These are phyloP conservation scores for Proteles cristata DNA, from an alignment of 2,113 vertebrate genomes.

Conservation along the genomic window DNA sequence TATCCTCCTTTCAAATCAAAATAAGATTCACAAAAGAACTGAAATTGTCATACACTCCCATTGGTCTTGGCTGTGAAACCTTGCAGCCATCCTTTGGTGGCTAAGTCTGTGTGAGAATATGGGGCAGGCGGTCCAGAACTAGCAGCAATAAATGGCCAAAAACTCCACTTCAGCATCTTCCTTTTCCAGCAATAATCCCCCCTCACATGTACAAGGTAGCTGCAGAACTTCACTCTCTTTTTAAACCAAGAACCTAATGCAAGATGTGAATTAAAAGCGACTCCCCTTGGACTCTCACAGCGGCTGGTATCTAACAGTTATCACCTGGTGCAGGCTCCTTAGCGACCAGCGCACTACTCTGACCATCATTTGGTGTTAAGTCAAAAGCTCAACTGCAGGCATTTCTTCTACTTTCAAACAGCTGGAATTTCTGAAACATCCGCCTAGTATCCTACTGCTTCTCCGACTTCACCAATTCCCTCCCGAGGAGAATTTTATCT, in stretches of 20 bases:
- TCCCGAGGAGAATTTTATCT: constrained; percentile 70
- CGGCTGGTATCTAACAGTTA: neutral
- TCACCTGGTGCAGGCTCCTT: neutral
- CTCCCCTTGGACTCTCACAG: neutral
- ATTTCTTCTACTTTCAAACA: constrained; percentile 20
- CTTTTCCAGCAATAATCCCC: neutral
- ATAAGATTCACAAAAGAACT: neutral
- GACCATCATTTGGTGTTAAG: neutral
- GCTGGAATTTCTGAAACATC: neutral
- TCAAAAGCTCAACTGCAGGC: neutral
- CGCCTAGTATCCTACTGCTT: neutral
- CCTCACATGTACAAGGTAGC: too few relatives aligned
- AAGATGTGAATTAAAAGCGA: neutral
- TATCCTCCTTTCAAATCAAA: neutral
- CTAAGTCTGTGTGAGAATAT: neutral
- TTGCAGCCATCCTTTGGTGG: neutral
- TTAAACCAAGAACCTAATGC: neutral
- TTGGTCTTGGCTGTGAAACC: neutral
- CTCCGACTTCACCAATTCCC: constrained; percentile 34
- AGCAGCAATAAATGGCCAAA: neutral
- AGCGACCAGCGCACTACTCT: neutral
- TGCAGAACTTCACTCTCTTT: neutral
- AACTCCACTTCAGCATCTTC: neutral
- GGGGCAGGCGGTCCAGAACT: neutral
- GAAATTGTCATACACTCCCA: neutral